Percentiles rank a stretch among this genome's conserved stretches.
phyloP scores from a whole-genome alignment of 2,113 vertebrate genomes.

The Oryzias celebensis region DNA sequence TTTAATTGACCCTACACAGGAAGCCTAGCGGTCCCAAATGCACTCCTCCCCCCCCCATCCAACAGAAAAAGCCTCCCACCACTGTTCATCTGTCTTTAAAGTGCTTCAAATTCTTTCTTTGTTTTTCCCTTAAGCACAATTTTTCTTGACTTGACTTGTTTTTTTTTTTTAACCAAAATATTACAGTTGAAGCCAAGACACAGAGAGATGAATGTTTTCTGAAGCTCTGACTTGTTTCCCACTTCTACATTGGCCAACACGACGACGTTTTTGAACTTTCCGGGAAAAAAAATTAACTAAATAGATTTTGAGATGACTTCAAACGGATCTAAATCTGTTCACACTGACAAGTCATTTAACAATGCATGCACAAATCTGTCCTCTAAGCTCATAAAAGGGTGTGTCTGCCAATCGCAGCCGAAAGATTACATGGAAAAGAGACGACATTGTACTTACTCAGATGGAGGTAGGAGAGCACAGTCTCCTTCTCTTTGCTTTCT shows the following conservation, averaged over 20 bases:
- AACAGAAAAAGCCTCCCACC: conserved; percentile 55
- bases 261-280: conserved; percentile 43
- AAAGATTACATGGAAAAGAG: conserved; percentile 35
- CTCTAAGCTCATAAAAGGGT: background rate
- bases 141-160: conserved; percentile 3
- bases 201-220: conserved; percentile 1
- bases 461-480: conserved; percentile 73
- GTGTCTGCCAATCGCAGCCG: conserved; percentile 16
- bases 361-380: background rate
- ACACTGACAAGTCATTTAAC: background rate
- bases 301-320: too few species aligned
- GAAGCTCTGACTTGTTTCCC: background rate
- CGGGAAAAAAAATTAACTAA: background rate
- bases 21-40: conserved; percentile 79
- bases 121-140: conserved; percentile 50
- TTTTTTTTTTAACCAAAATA: conserved; percentile 27
- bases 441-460: conserved; percentile 74
- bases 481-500: conserved; percentile 58
- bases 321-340: background rate
- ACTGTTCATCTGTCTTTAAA: conserved; percentile 44
- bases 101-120: conserved; percentile 36
- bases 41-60: conserved; percentile 65
- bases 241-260: conserved; percentile 13
- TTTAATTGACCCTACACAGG: conserved; percentile 83
- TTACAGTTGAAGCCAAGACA: conserved; percentile 14